These are phyloP conservation scores for Genyomyrus donnyi DNA, from an alignment of 2,113 vertebrate species.

Conservation along the genomic window DNA sequence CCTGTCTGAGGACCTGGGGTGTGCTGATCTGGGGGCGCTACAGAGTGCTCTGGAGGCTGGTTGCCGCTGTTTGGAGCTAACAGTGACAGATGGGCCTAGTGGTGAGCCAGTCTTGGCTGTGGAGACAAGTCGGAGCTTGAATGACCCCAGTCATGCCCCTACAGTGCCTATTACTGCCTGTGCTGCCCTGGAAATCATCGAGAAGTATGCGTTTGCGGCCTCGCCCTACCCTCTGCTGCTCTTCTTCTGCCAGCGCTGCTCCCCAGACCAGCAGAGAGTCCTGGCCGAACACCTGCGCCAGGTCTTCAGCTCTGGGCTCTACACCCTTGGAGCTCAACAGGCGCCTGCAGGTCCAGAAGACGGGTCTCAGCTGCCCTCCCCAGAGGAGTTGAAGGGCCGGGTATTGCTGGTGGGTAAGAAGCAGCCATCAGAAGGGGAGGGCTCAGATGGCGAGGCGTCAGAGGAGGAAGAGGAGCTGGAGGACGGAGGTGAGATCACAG, in stretches of 20 bases:
- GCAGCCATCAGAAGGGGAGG: conserved; percentile 61
- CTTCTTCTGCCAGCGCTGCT: conserved; percentile 85
- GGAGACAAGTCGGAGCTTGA: conserved; percentile 58
- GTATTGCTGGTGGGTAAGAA: conserved; percentile 87
- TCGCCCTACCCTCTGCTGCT: conserved; percentile 87
- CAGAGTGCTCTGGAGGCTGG: conserved; percentile 79
- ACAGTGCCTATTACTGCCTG: conserved; percentile 65
- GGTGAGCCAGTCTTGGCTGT: conserved; percentile 85
- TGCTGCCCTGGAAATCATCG: conserved; percentile 82
- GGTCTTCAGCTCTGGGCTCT: conserved; percentile 77
- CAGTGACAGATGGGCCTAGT: conserved; percentile 83
- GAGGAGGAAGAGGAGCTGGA: conserved; percentile 92
- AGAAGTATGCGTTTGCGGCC: conserved; percentile 82
- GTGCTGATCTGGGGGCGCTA: conserved; percentile 81
- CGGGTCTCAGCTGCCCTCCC: conserved; percentile 71
- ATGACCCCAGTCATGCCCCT: conserved; percentile 46
- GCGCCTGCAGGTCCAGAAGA: conserved; percentile 56
- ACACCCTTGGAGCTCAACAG: conserved; percentile 64
- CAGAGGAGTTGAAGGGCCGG: conserved; percentile 80
- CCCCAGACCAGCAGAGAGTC: conserved; percentile 75
- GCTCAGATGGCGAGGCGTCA: conserved; percentile 83
- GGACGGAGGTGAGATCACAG: conserved; percentile 59
- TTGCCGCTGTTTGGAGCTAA: conserved; percentile 87
- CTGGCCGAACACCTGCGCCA: conserved; percentile 80
- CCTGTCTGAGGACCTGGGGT: conserved; percentile 83